Conservation (phyloP, 2,888 invertebrate species). For the Alviniconcha strummeri region DNA sequence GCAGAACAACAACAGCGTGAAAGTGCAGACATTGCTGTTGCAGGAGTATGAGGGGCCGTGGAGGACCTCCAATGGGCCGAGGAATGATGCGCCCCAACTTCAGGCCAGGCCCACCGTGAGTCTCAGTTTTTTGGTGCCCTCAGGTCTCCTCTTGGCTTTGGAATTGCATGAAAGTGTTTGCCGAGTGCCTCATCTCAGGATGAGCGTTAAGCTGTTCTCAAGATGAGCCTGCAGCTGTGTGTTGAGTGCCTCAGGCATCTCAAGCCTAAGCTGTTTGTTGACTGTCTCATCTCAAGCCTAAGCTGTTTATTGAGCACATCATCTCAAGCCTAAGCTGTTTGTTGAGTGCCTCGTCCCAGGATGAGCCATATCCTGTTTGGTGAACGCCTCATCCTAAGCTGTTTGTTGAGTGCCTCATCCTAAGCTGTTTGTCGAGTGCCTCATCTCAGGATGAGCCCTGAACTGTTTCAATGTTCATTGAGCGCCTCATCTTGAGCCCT, state of each 20-base stretch:
- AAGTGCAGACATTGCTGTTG: too few relatives aligned
- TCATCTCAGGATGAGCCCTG: neutral
- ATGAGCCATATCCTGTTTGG: too few relatives aligned
- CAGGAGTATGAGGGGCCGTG: conserved; percentile 51
- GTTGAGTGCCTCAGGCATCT: neutral
- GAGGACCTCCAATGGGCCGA: conserved; percentile 59
- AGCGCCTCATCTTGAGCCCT: neutral
- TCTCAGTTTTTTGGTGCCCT: neutral
- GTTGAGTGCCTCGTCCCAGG: too few relatives aligned
- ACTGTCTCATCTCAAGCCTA: too few relatives aligned
- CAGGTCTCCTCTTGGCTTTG: neutral
- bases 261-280: neutral
- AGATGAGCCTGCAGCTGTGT: neutral
- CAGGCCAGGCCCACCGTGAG: conserved; percentile 55
- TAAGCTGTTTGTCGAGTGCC: neutral
- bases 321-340: neutral
- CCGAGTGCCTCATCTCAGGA: neutral
- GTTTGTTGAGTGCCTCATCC: neutral
- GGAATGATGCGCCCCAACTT: conserved; percentile 55
- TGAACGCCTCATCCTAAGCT: neutral
- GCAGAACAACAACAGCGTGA: too few relatives aligned
- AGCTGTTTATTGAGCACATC: neutral
- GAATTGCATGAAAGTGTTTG: neutral
- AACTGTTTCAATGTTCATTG: neutral
- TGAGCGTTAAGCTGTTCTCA: neutral